These are phyloP conservation scores for Tricholauxania praeusta DNA, from an alignment of 2,888 invertebrate genomes.

Conservation along the genomic window DNA sequence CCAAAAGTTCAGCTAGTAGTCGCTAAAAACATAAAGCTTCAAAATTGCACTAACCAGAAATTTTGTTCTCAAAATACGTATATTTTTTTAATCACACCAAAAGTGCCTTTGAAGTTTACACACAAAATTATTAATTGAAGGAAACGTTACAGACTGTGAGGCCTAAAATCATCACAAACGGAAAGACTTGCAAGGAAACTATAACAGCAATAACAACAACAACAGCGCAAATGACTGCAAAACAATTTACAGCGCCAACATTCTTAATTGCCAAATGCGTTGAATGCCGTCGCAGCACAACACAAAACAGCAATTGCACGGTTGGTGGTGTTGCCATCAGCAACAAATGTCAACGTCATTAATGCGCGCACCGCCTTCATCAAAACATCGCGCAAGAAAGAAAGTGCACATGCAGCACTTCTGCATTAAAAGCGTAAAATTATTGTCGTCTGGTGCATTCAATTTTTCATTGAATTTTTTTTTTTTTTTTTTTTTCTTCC, in stretches of 20 bases:
- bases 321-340: background rate
- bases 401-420: background rate
- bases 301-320: no score
- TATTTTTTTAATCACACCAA: no score
- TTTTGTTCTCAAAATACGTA: no score
- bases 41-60: no score
- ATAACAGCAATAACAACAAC: slow-evolving; percentile 5
- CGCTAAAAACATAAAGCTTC: no score
- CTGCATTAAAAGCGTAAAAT: background rate
- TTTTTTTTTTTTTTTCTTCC: background rate
- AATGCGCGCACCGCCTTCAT: background rate
- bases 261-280: slow-evolving; percentile 31
- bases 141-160: slow-evolving; percentile 54
- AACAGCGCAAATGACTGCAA: background rate
- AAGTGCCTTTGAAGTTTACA: no score
- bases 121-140: slow-evolving; percentile 59
- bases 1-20: no score
- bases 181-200: background rate
- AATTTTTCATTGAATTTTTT: background rate
- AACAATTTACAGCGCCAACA: slow-evolving; percentile 26
- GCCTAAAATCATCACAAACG: slow-evolving; percentile 17
- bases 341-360: background rate
- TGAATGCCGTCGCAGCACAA: slow-evolving; percentile 10
- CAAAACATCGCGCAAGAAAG: background rate
- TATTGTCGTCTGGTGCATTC: background rate